Percentiles rank a stretch among this genome's conserved stretches.
phyloP scores from a whole-genome alignment of 2,888 invertebrate species.

The Aproaerema taeniolella region DNA sequence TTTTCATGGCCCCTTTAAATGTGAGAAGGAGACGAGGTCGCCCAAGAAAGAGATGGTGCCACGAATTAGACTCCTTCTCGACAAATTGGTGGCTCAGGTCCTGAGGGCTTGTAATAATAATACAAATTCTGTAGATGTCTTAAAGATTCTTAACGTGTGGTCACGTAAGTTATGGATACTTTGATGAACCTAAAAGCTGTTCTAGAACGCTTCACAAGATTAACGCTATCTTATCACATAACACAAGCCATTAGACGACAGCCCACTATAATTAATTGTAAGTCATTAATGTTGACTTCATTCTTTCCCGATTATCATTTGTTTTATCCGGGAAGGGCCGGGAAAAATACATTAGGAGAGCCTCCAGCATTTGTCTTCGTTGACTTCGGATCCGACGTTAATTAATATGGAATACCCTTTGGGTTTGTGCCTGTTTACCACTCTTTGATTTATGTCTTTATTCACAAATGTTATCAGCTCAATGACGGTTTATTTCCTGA shows the following conservation, averaged over 20 bases:
- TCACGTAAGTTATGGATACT: too few species aligned
- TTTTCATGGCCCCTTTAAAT: too few species aligned
- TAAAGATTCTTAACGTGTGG: too few species aligned
- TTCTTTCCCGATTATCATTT: conserved; percentile 76
- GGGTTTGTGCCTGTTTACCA: conserved; percentile 51
- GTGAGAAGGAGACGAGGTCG: too few species aligned
- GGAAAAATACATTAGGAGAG: conserved; percentile 71
- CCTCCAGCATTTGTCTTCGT: conserved; percentile 71
- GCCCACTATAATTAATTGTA: conserved; percentile 59
- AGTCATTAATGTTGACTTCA: conserved; percentile 70
- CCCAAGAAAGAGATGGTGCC: too few species aligned
- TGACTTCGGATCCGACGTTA: conserved; percentile 63
- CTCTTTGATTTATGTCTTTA: conserved; percentile 60
- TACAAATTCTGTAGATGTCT: too few species aligned
- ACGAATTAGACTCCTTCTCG: too few species aligned
- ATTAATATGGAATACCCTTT: conserved; percentile 75
- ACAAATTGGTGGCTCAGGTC: too few species aligned
- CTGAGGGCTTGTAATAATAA: too few species aligned
- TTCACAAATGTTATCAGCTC: conserved; percentile 40
- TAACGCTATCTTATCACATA: conserved; percentile 22
- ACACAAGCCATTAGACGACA: conserved; percentile 34
- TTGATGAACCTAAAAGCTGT: too few species aligned
- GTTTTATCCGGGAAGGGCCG: conserved; percentile 59
- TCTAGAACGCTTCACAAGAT: conserved; percentile 13
- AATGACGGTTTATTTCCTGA: conserved; percentile 7